A percentile compares a stretch with the other conserved stretches of the same genome.
These are phyloP conservation scores for Merluccius polli DNA, from an alignment of 2,797 vertebrate genomes.

Conservation along the genomic window DNA sequence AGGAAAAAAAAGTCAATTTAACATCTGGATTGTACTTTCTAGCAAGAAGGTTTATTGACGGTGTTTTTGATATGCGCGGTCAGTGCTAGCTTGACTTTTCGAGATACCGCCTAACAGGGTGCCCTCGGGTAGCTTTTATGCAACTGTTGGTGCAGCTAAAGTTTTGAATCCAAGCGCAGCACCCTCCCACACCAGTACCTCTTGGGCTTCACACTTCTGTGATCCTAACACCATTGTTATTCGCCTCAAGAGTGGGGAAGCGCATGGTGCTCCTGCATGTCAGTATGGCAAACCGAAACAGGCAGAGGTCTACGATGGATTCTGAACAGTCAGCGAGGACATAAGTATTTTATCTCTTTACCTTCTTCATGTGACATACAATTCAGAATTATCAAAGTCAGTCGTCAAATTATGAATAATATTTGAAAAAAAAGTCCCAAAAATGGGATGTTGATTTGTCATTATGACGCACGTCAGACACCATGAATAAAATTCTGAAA, in stretches of 20 bases:
- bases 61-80: conserved; percentile 42
- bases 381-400: too few relatives aligned
- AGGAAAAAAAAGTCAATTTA: background rate
- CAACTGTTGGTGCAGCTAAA: conserved; percentile 44
- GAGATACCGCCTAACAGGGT: conserved; percentile 53
- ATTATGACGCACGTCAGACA: background rate
- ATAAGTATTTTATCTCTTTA: background rate
- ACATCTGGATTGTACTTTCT: conserved; percentile 11
- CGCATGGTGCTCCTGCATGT: conserved; percentile 14
- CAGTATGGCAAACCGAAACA: conserved; percentile 6
- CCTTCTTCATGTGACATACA: background rate
- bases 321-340: conserved; percentile 13
- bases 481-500: background rate
- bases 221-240: conserved; percentile 34
- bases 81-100: conserved; percentile 55
- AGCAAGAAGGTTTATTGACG: conserved; percentile 30
- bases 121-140: conserved; percentile 56
- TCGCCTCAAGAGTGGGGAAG: conserved; percentile 29
- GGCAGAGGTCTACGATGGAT: conserved; percentile 8
- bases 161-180: conserved; percentile 36
- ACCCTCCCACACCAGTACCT: conserved; percentile 45
- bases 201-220: conserved; percentile 40
- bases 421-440: too few relatives aligned
- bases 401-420: too few relatives aligned
- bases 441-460: background rate